These are phyloP conservation scores for Sarcophaga peregrina DNA, from an alignment of 1,140 invertebrate species.

Conservation along the genomic window DNA sequence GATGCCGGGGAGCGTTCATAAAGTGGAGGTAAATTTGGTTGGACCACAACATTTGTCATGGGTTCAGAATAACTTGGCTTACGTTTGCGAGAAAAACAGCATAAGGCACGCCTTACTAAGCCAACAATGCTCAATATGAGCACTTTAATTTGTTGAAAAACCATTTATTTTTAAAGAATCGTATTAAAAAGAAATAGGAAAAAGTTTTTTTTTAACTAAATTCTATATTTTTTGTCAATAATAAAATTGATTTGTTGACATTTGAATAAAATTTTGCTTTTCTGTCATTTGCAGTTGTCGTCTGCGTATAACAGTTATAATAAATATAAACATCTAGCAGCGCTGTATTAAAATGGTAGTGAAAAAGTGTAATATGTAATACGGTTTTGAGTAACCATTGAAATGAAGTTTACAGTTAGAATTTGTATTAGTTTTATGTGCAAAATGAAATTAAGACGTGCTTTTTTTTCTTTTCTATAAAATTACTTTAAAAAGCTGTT, in stretches of 20 bases:
- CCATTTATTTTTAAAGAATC: slow-evolving; percentile 44
- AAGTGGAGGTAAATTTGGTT: slow-evolving; percentile 2
- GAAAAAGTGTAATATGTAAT: background rate
- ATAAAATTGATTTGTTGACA: slow-evolving; percentile 30
- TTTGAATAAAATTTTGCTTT: background rate
- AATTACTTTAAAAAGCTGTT: too few species aligned
- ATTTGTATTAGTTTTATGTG: too few species aligned
- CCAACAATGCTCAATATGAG: slow-evolving; percentile 58
- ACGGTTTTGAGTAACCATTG: too few species aligned
- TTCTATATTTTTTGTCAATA: background rate
- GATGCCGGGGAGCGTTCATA: background rate
- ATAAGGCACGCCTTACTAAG: slow-evolving; percentile 59
- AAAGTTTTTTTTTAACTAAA: background rate
- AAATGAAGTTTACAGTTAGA: too few species aligned
- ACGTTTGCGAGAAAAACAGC: slow-evolving; percentile 62
- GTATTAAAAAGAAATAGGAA: background rate
- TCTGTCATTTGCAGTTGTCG: background rate
- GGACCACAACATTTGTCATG: slow-evolving; percentile 16
- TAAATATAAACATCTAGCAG: background rate
- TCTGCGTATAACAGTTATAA: background rate
- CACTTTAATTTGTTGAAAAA: slow-evolving; percentile 62
- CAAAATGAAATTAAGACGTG: too few species aligned
- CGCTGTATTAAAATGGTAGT: background rate
- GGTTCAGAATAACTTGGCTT: slow-evolving; percentile 53
- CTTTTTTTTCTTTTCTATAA: too few species aligned